Percentiles rank a stretch among this genome's conserved stretches.
These are phyloP conservation scores for Ashinkailepas kermadecensis DNA, from an alignment of 2,888 invertebrate species.

Conservation along the genomic window DNA sequence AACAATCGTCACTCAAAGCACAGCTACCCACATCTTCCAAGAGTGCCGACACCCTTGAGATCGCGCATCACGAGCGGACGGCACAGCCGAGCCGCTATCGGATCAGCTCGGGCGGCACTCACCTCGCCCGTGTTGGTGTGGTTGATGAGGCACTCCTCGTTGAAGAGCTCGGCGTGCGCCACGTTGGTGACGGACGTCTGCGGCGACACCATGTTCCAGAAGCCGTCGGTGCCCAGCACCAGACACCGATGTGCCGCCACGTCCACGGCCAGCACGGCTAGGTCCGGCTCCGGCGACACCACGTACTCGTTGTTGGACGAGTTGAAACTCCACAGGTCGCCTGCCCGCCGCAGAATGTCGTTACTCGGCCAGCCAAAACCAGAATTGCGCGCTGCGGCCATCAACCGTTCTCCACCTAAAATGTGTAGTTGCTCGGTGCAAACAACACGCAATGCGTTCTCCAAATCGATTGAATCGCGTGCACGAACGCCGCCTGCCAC, in stretches of 20 bases:
- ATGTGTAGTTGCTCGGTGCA: too few species aligned
- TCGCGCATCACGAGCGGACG: too few species aligned
- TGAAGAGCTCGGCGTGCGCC: constrained; percentile 73
- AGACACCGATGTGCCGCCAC: constrained; percentile 67
- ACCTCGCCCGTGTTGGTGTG: constrained; percentile 33
- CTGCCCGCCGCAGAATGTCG: constrained; percentile 39
- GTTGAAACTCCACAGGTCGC: constrained; percentile 97
- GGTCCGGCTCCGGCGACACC: constrained; percentile 97
- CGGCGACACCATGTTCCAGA: constrained; percentile 90
- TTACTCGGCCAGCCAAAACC: too few species aligned
- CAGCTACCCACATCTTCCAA: too few species aligned
- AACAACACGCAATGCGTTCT: too few species aligned
- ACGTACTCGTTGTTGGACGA: constrained; percentile 81
- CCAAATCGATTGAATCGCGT: too few species aligned
- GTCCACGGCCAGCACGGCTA: constrained; percentile 73
- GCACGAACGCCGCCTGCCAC: too few species aligned
- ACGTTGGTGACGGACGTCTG: constrained; percentile 67
- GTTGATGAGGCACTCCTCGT: constrained; percentile 49
- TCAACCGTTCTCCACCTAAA: too few species aligned
- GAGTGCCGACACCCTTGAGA: too few species aligned
- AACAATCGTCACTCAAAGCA: too few species aligned
- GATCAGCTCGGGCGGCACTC: not conserved
- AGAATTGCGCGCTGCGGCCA: too few species aligned
- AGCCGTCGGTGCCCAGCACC: constrained; percentile 91
- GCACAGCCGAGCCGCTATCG: too few species aligned